Evolutionary conservation across 35 echinoderm and acorn worm species (phyloP).

Genomic region (Chiridota heheva): DNA sequence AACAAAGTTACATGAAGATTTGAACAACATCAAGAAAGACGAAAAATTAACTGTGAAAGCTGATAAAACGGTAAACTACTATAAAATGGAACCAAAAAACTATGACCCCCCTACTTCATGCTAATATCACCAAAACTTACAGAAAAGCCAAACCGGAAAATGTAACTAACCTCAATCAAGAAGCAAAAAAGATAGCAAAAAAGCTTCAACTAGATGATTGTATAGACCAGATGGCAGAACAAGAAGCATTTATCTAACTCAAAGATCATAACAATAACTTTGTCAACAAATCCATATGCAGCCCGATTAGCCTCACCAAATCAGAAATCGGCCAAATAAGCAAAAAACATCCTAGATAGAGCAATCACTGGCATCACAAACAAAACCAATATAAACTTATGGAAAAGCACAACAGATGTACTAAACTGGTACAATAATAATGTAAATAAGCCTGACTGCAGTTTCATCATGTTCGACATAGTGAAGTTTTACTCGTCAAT

Average conservation of each 20-base stretch:
- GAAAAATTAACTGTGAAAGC: constrained; percentile 15
- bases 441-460: neutral
- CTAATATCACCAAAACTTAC: constrained; percentile 11
- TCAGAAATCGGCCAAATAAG: constrained; percentile 28
- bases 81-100: constrained; percentile 5
- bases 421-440: constrained; percentile 27
- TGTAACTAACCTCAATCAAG: neutral
- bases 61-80: constrained; percentile 24
- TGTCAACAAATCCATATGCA: constrained; percentile 17
- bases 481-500: constrained; percentile 15
- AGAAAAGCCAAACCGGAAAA: constrained; percentile 12
- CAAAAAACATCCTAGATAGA: constrained; percentile 35
- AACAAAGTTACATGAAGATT: constrained; percentile 2
- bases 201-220: constrained; percentile 13
- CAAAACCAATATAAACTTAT: neutral
- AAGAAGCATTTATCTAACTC: constrained; percentile 4
- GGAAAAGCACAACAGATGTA: constrained; percentile 2
- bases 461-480: constrained; percentile 13
- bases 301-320: constrained; percentile 18
- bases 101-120: constrained; percentile 18
- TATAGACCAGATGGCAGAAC: constrained; percentile 2
- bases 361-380: neutral
- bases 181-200: constrained; percentile 19
- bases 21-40: neutral
- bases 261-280: constrained; percentile 19